phyloP scores from a whole-genome alignment of 2,888 invertebrate genomes.

The Salticus scenicus region DNA sequence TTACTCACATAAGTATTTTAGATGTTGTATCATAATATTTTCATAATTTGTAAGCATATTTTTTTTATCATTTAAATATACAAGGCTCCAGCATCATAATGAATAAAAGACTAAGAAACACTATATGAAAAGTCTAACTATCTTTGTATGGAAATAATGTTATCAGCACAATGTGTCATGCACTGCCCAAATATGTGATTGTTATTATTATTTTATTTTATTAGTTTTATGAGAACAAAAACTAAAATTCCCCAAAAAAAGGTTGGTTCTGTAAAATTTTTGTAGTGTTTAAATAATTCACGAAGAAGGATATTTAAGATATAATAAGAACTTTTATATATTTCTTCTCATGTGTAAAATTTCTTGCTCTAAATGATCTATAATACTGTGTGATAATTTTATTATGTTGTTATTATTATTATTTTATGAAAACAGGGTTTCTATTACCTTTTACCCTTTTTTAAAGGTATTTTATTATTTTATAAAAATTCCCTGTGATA shows the following conservation, averaged over 20 bases:
- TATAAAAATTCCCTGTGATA: conserved; percentile 12
- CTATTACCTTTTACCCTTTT: neutral
- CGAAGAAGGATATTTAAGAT: neutral
- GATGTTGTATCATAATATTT: too few relatives aligned
- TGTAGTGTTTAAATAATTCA: neutral
- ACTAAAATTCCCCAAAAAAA: too few relatives aligned
- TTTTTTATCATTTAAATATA: too few relatives aligned
- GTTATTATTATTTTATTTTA: neutral
- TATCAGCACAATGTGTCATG: conserved; percentile 12
- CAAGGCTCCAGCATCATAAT: too few relatives aligned
- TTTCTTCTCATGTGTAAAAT: neutral
- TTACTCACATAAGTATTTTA: too few relatives aligned
- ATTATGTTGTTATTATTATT: neutral
- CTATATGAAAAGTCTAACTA: neutral
- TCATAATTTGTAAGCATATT: too few relatives aligned
- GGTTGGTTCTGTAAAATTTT: neutral
- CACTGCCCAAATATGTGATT: conserved; percentile 12
- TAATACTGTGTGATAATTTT: neutral
- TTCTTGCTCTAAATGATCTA: neutral
- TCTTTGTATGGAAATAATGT: neutral
- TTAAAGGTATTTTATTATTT: neutral
- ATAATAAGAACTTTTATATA: neutral
- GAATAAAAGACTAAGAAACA: neutral
- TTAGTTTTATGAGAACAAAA: neutral
- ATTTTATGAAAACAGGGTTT: neutral